Base-by-base conservation (phyloP, 2,797 vertebrate genomes). In the Onychomys leucogaster region DNA sequence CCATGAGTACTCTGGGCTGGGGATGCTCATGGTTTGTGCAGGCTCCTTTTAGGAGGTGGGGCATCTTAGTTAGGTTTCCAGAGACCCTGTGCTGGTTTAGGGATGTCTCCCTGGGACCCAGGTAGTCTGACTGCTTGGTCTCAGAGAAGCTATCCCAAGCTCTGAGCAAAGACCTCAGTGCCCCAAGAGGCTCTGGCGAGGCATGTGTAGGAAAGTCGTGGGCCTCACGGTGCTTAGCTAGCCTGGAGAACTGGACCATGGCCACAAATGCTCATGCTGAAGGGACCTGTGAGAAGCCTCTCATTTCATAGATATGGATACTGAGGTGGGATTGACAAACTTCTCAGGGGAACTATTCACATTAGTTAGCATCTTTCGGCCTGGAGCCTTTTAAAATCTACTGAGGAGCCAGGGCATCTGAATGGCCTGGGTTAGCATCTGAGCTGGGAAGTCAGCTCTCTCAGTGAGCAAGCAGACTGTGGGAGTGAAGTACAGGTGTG, bases 151-250 rank as follows among this genome's bases (percentile, higher is more conserved):
- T 27, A 34, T 5, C 17, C 34, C 14, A 55, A 76, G 25, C 71
- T 75, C 71, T 92, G 86, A 77, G 71, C 49, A 85, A 63, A 89
- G 52, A 9, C 52, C n/a, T 52, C 65, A 23, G 29, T 5, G 14
- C 4, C 17, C 13, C 75, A 2, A 52, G 43, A 4, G 29, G 10
- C 32, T 59, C 57, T 57, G 52, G 6, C 7, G 8, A 41, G 5
- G 37, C 2, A 0, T 29, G 59, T 55, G 32, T 19, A 13, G 52
- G 46, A 29, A 89, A 9, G 13, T 23, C 10, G 0, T 34, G 6
- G 37, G 10, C 17, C 46, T 59, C 10, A 0, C 1, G 11, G 23
- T 46, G 10, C 32, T 7, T 0, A 10, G 21, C 59, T 81, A 73
- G 14, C 46, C 3, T 10, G 21, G 69, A 25, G 49, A 80, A 25